phyloP scores from a whole-genome alignment of 2,888 invertebrate species.

The Drosophila prolongata region DNA sequence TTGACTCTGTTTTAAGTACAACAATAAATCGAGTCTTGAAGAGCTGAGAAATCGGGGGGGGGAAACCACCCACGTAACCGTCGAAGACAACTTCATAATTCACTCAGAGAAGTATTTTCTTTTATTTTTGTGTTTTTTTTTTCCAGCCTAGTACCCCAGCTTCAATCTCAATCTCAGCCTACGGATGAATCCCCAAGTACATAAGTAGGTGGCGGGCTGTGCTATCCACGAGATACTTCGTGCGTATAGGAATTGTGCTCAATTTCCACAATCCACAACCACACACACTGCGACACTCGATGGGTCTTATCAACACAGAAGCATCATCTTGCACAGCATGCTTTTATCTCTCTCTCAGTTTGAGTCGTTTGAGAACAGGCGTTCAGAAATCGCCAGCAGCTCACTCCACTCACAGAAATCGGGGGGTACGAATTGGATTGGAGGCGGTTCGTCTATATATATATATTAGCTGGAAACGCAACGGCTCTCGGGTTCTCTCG shows the following conservation, averaged over 20 bases:
- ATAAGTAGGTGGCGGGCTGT: constrained; percentile 39
- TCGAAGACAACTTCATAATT: constrained; percentile 72
- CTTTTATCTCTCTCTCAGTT: constrained; percentile 84
- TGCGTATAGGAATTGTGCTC: constrained; percentile 75
- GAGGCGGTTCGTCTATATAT: constrained; percentile 5
- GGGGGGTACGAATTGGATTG: constrained; percentile 8
- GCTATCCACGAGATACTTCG: constrained; percentile 44
- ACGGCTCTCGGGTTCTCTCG: constrained; percentile 41
- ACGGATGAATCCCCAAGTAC: constrained; percentile 30
- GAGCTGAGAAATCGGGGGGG: constrained; percentile 21
- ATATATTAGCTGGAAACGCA: constrained; percentile 12
- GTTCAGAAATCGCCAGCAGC: constrained; percentile 67
- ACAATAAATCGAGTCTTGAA: constrained; percentile 68
- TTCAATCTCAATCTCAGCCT: constrained; percentile 33
- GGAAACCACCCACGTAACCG: constrained; percentile 60
- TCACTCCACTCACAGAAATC: constrained; percentile 16
- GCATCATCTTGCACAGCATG: constrained; percentile 80
- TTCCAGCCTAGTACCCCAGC: background rate
- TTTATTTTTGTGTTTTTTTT: background rate
- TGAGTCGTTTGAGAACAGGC: constrained; percentile 82
- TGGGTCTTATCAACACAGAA: constrained; percentile 79
- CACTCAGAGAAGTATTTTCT: constrained; percentile 55
- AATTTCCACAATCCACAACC: constrained; percentile 75
- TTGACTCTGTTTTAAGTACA: constrained; percentile 51
- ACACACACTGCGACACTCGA: constrained; percentile 26